Conservation (phyloP, 37 sponge, comb jelly and placozoan species). For the Beroe ovata region DNA sequence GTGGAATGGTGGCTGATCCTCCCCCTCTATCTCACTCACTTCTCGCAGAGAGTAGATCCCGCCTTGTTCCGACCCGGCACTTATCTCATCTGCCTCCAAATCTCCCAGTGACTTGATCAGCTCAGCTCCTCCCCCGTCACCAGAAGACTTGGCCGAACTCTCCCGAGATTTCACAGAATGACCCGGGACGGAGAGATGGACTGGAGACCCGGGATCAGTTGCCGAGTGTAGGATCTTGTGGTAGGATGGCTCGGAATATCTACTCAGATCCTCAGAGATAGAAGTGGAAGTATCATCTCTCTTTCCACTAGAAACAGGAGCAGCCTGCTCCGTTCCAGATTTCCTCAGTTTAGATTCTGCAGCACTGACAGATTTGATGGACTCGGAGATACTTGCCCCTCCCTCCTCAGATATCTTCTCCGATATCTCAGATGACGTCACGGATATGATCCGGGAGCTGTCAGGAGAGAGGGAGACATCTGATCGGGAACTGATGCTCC, state of each 20-base stretch:
- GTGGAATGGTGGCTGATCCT: not conserved
- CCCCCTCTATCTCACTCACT: not conserved
- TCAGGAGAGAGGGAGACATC: constrained; percentile 27
- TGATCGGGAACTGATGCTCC: constrained; percentile 18
- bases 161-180: not conserved
- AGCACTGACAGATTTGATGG: constrained; percentile 5
- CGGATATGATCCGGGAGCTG: constrained; percentile 21
- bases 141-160: not conserved
- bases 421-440: constrained; percentile 16
- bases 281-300: constrained; percentile 28
- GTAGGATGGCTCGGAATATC: constrained; percentile 14
- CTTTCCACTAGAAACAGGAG: constrained; percentile 7
- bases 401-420: not conserved
- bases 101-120: not conserved
- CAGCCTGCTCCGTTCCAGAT: not conserved
- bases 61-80: not conserved
- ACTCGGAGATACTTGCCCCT: not conserved
- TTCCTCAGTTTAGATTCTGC: not conserved
- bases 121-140: not conserved
- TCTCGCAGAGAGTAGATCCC: constrained; percentile 30
- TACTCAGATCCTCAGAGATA: constrained; percentile 44
- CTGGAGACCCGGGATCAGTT: not conserved
- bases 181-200: not conserved
- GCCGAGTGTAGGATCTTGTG: not conserved
- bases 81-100: not conserved